A percentile compares a stretch with the other conserved stretches of the same genome.
Evolutionary conservation across 2,888 invertebrate genomes (phyloP).

Genomic region (Ormyrus thymus): DNA sequence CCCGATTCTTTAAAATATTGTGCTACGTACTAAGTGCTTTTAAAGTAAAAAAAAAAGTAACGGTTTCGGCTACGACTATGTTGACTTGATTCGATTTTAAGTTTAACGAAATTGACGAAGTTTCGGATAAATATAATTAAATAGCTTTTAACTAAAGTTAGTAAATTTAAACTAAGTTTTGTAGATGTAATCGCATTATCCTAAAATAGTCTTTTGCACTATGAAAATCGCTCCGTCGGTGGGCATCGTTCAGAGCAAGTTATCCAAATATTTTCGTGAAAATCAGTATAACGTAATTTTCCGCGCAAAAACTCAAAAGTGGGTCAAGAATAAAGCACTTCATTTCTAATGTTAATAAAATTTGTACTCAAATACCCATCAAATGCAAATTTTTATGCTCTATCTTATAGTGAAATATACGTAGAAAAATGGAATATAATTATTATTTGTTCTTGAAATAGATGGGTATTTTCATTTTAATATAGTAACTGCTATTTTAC

Average conservation of each 20-base stretch:
- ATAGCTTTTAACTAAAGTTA: conserved; percentile 40
- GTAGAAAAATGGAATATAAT: no score
- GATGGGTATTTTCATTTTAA: no score
- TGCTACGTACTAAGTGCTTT: no score
- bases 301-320: background rate
- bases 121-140: conserved; percentile 39
- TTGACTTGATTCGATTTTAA: conserved; percentile 9
- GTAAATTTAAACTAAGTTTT: conserved; percentile 29
- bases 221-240: conserved; percentile 24
- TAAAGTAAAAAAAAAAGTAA: background rate
- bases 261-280: conserved; percentile 16
- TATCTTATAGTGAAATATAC: no score
- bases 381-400: no score
- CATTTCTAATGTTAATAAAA: no score
- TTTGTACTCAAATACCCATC: no score
- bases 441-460: no score
- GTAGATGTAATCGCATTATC: conserved; percentile 17
- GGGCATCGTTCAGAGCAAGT: conserved; percentile 2
- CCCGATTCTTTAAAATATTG: no score
- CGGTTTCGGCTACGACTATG: background rate
- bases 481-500: no score
- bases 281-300: background rate
- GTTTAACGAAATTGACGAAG: conserved; percentile 27
- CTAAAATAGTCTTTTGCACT: conserved; percentile 4
- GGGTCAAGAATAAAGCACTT: no score